A percentile compares a stretch with the other conserved stretches of the same genome.
Conservation (phyloP, 2,888 invertebrate genomes). For the Oligia strigilis region DNA sequence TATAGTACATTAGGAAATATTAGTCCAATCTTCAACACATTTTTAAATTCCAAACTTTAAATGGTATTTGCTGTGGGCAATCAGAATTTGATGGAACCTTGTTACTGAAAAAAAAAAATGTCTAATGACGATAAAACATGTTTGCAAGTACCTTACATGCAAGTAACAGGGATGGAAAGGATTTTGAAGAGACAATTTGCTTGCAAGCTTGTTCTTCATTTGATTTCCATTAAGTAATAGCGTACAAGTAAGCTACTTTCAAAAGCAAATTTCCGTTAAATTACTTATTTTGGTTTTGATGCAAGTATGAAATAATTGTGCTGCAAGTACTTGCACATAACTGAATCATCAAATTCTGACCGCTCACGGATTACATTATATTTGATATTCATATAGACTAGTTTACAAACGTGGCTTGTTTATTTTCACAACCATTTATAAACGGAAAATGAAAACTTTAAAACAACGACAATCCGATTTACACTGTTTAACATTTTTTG, state of each 20-base stretch:
- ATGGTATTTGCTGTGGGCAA: conserved; percentile 36
- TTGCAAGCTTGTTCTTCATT: not conserved
- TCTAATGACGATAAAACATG: not conserved
- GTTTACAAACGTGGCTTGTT: conserved; percentile 63
- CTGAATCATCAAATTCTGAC: conserved; percentile 21
- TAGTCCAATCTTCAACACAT: conserved; percentile 66
- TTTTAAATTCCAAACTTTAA: conserved; percentile 62
- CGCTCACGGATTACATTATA: conserved; percentile 41
- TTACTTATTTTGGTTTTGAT: not conserved
- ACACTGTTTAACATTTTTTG: conserved; percentile 71
- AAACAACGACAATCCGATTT: conserved; percentile 54
- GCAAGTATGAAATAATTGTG: not conserved
- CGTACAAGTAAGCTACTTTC: not conserved
- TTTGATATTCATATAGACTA: conserved; percentile 65
- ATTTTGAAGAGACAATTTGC: not conserved
- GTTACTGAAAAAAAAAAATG: not conserved
- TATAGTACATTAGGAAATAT: conserved; percentile 73
- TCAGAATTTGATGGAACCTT: conserved; percentile 12
- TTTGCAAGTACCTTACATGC: not conserved
- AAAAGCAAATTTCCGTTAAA: not conserved
- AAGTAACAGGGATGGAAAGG: not conserved
- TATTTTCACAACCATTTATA: conserved; percentile 83
- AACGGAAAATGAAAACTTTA: conserved; percentile 68
- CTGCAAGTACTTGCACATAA: not conserved
- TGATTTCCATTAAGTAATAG: not conserved